These are phyloP conservation scores for Phlogophora meticulosa DNA, from an alignment of 2,888 invertebrate species.

Conservation along the genomic window DNA sequence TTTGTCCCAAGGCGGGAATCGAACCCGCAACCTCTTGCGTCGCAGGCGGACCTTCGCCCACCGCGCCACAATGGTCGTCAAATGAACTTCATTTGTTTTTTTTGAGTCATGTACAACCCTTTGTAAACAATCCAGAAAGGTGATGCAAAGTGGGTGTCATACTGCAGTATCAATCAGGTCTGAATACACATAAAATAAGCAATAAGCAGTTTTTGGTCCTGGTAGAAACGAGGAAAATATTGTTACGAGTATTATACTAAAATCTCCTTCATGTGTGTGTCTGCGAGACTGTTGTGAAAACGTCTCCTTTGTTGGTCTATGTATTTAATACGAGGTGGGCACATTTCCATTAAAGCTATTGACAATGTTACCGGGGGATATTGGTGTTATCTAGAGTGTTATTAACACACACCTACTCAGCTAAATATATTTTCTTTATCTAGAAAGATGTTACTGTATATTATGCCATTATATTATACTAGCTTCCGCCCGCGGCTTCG, in stretches of 20 bases:
- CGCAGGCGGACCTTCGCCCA: too few species aligned
- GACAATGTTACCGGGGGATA: neutral
- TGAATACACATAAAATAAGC: constrained; percentile 28
- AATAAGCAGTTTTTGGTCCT: constrained; percentile 17
- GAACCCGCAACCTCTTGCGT: too few species aligned
- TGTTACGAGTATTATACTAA: neutral
- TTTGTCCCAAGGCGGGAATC: too few species aligned
- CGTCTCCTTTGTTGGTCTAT: constrained; percentile 7
- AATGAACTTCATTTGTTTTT: neutral
- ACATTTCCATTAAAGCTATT: constrained; percentile 3
- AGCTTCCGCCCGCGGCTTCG: too few species aligned
- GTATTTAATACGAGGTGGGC: neutral
- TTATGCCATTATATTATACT: too few species aligned
- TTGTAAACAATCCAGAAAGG: neutral
- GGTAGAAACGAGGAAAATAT: constrained; percentile 10
- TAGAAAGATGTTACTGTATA: neutral
- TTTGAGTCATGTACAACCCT: neutral
- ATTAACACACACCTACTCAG: neutral
- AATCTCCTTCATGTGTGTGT: constrained; percentile 2
- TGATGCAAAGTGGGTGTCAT: neutral
- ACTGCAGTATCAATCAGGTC: constrained; percentile 8
- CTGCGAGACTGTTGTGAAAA: neutral
- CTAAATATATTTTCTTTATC: neutral
- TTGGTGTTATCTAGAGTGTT: neutral
- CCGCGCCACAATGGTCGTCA: too few species aligned